Conservation (phyloP, 2,888 invertebrate genomes). For the Cerastis leucographa region DNA sequence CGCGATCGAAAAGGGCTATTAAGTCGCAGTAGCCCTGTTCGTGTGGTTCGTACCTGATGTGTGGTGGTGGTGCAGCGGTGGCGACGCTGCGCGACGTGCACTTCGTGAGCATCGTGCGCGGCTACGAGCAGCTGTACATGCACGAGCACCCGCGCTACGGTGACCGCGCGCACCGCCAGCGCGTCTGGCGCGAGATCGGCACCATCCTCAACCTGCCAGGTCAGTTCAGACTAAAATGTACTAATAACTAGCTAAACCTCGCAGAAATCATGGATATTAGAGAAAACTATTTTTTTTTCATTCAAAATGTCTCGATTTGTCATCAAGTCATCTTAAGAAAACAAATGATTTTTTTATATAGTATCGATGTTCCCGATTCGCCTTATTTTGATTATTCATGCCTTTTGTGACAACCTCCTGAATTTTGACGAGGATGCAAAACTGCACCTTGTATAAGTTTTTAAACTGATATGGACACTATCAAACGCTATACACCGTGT, state of each 20-base stretch:
- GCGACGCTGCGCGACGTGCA: constrained; percentile 7
- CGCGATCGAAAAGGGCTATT: not conserved
- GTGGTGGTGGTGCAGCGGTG: not conserved
- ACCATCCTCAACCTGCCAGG: constrained; percentile 24
- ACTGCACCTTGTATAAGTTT: too few species aligned
- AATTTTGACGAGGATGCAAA: too few species aligned
- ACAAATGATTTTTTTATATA: too few species aligned
- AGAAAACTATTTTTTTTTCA: not conserved
- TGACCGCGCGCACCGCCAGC: not conserved
- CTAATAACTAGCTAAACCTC: not conserved
- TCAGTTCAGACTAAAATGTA: not conserved
- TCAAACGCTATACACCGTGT: too few species aligned
- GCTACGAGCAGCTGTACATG: constrained; percentile 33
- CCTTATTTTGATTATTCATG: too few species aligned
- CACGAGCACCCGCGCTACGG: constrained; percentile 2
- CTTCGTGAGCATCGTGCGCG: constrained; percentile 26
- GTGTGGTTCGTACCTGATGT: not conserved
- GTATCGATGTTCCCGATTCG: too few species aligned
- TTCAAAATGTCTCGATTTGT: not conserved
- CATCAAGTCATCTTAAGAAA: too few species aligned
- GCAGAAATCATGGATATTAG: not conserved
- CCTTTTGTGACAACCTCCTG: too few species aligned
- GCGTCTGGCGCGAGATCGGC: constrained; percentile 14
- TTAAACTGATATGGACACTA: too few species aligned
- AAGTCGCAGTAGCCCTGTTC: not conserved